A percentile compares a stretch with the other conserved stretches of the same genome.
Evolutionary conservation across 53 echinoderm and acorn worm species (phyloP).

Genomic region (Arbacia lixula): DNA sequence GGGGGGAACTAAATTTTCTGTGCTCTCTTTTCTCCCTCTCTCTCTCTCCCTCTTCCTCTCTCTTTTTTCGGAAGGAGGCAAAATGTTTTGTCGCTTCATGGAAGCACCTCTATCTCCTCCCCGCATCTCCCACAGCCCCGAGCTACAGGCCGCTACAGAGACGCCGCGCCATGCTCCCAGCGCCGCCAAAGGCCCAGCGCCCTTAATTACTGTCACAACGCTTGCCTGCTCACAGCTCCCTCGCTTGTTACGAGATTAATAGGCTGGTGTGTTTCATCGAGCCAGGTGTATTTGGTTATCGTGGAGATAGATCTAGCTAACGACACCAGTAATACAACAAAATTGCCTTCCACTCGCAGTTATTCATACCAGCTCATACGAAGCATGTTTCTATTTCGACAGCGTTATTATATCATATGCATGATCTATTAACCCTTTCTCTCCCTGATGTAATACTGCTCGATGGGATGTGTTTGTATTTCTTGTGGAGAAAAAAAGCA

Average conservation of each 20-base stretch:
- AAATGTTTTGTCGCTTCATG: conserved; percentile 32
- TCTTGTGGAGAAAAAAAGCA: too few species aligned
- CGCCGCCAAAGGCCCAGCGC: conserved; percentile 5
- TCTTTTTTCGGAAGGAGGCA: conserved; percentile 9
- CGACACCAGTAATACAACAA: conserved; percentile 19
- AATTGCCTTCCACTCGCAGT: conserved; percentile 25
- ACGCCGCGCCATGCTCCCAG: conserved; percentile 30
- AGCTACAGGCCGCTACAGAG: conserved; percentile 14
- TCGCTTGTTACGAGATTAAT: conserved; percentile 38
- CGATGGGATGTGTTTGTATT: too few species aligned
- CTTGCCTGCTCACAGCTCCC: conserved; percentile 4
- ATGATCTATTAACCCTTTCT: too few species aligned
- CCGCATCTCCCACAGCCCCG: conserved; percentile 17
- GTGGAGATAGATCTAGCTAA: conserved; percentile 18
- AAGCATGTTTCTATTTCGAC: too few species aligned
- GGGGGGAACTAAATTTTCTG: background rate
- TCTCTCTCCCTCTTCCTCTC: background rate
- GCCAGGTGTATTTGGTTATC: conserved; percentile 51
- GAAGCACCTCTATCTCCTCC: conserved; percentile 12
- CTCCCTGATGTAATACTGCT: too few species aligned
- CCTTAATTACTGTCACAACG: conserved; percentile 37
- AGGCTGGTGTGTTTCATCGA: background rate
- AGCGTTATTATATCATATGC: too few species aligned
- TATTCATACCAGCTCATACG: too few species aligned
- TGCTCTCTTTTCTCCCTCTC: conserved; percentile 27